These are phyloP conservation scores for Scaeva pyrastri DNA, from an alignment of 2,888 invertebrate genomes.

Conservation along the genomic window DNA sequence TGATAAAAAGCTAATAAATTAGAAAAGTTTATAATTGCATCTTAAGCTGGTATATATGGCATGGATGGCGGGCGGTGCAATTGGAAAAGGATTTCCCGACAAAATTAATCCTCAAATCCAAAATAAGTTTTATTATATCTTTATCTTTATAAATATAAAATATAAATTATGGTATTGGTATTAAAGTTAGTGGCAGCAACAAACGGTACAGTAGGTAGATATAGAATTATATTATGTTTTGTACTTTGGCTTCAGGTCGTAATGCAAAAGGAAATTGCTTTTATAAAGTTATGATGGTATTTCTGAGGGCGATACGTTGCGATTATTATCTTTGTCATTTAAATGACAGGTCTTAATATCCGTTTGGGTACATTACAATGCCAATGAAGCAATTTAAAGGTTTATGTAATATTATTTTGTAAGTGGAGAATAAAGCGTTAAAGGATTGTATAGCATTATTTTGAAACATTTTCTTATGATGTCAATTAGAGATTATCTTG, in stretches of 20 bases:
- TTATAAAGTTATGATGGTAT: constrained; percentile 40
- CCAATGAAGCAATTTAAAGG: background rate
- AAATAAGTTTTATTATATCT: constrained; percentile 53
- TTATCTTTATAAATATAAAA: background rate
- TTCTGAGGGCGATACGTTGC: constrained; percentile 23
- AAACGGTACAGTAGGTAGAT: no score
- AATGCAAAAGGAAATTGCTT: constrained; percentile 62
- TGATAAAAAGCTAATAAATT: no score
- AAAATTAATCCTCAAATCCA: constrained; percentile 45
- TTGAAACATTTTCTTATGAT: no score
- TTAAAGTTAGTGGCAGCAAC: no score
- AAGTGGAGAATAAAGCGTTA: no score
- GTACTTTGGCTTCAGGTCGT: constrained; percentile 41
- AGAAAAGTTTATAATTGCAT: background rate
- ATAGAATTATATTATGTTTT: background rate
- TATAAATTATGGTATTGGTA: no score
- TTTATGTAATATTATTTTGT: no score
- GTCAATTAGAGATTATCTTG: no score
- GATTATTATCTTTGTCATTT: constrained; percentile 42
- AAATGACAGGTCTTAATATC: constrained; percentile 61
- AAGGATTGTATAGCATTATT: no score
- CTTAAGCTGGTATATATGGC: constrained; percentile 60
- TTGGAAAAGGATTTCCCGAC: constrained; percentile 59
- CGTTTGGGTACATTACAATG: constrained; percentile 32
- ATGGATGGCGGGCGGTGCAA: constrained; percentile 33